phyloP scores from a whole-genome alignment of 2,113 vertebrate species.

The Petrocephalus zakoni region DNA sequence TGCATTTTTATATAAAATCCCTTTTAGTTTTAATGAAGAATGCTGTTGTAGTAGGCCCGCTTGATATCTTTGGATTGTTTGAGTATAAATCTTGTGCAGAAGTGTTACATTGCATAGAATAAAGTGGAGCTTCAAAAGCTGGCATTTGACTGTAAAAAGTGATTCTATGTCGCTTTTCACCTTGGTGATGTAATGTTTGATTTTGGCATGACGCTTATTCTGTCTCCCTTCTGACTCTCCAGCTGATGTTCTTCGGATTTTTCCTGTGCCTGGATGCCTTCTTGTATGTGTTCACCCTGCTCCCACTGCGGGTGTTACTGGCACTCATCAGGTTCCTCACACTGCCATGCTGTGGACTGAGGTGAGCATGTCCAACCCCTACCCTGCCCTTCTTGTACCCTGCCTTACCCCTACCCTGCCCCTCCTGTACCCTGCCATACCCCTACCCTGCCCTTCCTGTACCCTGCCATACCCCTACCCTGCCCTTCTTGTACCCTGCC shows the following conservation, averaged over 20 bases:
- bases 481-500: no score
- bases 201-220: neutral
- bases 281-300: slow-evolving; percentile 91
- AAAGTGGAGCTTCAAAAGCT: neutral
- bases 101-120: neutral
- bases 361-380: slow-evolving; percentile 59
- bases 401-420: no score
- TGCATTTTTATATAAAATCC: neutral
- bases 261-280: slow-evolving; percentile 97
- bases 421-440: neutral
- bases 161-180: neutral
- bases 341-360: slow-evolving; percentile 86
- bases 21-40: neutral
- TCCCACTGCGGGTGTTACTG: slow-evolving; percentile 86
- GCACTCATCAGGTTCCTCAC: slow-evolving; percentile 82
- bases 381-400: neutral
- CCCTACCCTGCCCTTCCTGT: no score
- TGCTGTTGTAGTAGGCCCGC: neutral
- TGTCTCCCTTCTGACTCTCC: slow-evolving; percentile 35
- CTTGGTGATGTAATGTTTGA: neutral
- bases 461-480: neutral
- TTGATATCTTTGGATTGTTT: neutral
- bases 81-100: neutral
- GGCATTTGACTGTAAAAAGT: neutral
- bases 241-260: slow-evolving; percentile 96